Percentiles rank a stretch among this genome's conserved stretches.
These are phyloP conservation scores for Pseudopleuronectes americanus DNA, from an alignment of 2,797 vertebrate genomes.

Conservation along the genomic window DNA sequence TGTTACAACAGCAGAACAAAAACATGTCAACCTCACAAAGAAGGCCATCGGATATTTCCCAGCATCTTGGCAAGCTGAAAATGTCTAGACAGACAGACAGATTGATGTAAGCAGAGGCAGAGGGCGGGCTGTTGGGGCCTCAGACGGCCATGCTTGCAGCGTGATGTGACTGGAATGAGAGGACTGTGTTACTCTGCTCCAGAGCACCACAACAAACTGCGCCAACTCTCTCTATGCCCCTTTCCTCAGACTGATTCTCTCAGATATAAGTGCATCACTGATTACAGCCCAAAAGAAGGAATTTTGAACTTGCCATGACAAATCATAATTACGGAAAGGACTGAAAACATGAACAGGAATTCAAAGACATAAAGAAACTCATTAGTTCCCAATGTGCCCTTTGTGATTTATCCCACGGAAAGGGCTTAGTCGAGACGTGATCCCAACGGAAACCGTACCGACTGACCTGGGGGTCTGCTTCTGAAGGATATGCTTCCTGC, in stretches of 20 bases:
- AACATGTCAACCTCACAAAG: slow-evolving; percentile 16
- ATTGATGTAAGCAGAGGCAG: neutral
- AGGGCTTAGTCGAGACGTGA: slow-evolving; percentile 33
- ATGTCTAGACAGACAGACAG: slow-evolving; percentile 17
- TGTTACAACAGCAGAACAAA: slow-evolving; percentile 18
- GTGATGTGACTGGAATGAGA: slow-evolving; percentile 25
- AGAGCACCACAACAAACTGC: neutral
- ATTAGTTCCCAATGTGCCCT: slow-evolving; percentile 15
- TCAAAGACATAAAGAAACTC: slow-evolving; percentile 15
- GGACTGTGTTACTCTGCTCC: neutral
- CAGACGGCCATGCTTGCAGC: slow-evolving; percentile 20
- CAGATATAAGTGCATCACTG: slow-evolving; percentile 13
- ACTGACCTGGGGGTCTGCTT: slow-evolving; percentile 46
- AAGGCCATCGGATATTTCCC: slow-evolving; percentile 15
- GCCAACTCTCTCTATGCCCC: neutral
- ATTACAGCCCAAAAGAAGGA: neutral
- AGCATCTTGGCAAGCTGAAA: slow-evolving; percentile 23
- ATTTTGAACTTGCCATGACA: slow-evolving; percentile 9
- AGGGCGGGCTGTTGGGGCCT: slow-evolving; percentile 10
- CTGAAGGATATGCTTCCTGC: slow-evolving; percentile 33
- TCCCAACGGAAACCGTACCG: slow-evolving; percentile 20
- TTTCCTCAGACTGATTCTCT: neutral
- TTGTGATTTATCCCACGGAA: slow-evolving; percentile 38
- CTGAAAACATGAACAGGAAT: slow-evolving; percentile 19
- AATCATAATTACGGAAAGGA: slow-evolving; percentile 23